Base-by-base conservation (phyloP, 2,113 vertebrate genomes). In the Oxygymnocypris stewartii region DNA sequence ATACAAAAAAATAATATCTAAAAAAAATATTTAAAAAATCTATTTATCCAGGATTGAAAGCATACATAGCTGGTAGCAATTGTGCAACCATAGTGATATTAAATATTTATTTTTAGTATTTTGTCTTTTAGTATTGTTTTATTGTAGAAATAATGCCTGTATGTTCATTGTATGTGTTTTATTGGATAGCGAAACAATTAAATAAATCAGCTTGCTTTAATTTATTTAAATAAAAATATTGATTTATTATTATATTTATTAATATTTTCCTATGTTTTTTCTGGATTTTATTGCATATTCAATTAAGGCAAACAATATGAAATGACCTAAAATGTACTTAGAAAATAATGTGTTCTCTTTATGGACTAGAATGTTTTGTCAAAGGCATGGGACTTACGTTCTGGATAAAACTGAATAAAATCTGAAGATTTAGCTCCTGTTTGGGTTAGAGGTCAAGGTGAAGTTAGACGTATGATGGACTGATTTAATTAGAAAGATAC, bases 391-490 rank as follows among this genome's bases (percentile, higher is more conserved):
- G 11, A 79, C 20, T 79, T 59, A 79, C 13, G 31, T 79, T 40
- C 35, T 40, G 35, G 79, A 59, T 63, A 18, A 40, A 37, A n/a
- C 9, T 44, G 35, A 80, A 40, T 40, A 63, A 44, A 63, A 63
- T 80, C 57, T 25, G 23, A 80, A 80, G n/a, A 42, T 44, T 63
- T 80, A 63, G 13, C 23, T 80, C 12, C 40, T 80, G 23, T 80
- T 63, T 63, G 79, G 79, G 79, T 80, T 80, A 80, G 6, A 80
- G 23, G 13, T 25, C n/a, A 80, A 63, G 57, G 78, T 79, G 31
- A 79, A 79, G 54, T 59, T 37, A 3, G 51, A 81, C 51, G 44
- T 75, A 67, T 37, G 37, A 54, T 54, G 49, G 9, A 23, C 47
- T 37, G 37, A 10, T 75, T 76, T 76, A 23, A 78, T 57, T 78